A percentile compares a stretch with the other conserved stretches of the same genome.
Conservation (phyloP, 2,113 vertebrate genomes). For the Epinephelus fuscoguttatus region DNA sequence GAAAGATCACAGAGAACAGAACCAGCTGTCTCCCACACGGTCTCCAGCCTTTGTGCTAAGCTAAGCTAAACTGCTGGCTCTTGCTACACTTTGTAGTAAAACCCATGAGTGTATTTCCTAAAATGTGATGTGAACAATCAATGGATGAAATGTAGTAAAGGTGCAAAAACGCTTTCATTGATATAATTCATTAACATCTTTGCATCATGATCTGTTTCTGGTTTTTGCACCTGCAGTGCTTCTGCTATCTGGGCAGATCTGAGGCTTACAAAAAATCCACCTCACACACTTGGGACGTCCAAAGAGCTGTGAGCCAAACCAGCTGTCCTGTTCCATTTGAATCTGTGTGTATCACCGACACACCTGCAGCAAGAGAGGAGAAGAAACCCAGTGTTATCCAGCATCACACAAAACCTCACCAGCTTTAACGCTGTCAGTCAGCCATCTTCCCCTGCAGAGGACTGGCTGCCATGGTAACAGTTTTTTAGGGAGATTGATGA, state of each 20-base stretch:
- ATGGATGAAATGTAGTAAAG: not conserved
- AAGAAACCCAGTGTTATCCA: slow-evolving; percentile 32
- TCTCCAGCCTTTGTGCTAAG: no score
- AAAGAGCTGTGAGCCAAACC: slow-evolving; percentile 24
- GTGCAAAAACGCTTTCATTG: no score
- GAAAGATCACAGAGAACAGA: no score
- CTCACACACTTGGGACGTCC: slow-evolving; percentile 11
- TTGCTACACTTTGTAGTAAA: not conserved
- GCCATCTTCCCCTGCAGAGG: slow-evolving; percentile 46
- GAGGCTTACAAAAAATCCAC: slow-evolving; percentile 24
- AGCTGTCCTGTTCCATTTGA: slow-evolving; percentile 30
- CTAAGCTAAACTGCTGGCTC: no score
- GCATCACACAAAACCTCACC: slow-evolving; percentile 53
- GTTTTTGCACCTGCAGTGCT: slow-evolving; percentile 29
- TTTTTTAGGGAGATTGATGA: slow-evolving; percentile 62
- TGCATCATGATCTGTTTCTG: slow-evolving; percentile 6
- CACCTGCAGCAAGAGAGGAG: slow-evolving; percentile 39
- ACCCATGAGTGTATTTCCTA: not conserved
- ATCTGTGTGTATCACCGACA: slow-evolving; percentile 37
- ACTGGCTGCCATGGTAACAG: slow-evolving; percentile 50
- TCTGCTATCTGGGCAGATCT: slow-evolving; percentile 37
- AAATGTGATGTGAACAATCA: not conserved
- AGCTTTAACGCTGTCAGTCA: slow-evolving; percentile 48
- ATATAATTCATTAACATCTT: not conserved
- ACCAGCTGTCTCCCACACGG: no score